Evolutionary conservation across 2,113 vertebrate genomes (phyloP).

Genomic region (Phalacrocorax carbo): DNA sequence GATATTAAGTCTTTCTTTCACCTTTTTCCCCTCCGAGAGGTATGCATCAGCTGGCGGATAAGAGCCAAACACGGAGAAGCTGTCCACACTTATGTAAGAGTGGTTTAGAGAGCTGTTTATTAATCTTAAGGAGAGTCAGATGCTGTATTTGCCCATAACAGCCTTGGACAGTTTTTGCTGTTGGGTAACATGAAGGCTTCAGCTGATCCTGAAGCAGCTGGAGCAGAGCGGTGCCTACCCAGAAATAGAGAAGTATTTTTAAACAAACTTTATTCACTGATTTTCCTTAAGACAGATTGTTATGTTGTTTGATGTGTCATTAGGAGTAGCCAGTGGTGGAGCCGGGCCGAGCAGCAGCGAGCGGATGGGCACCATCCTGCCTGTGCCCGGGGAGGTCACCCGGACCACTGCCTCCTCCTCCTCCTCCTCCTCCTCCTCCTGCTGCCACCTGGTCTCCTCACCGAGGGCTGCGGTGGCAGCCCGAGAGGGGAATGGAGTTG

Average conservation of each 20-base stretch:
- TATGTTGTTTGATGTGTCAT: conserved; percentile 7
- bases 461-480: fast-evolving
- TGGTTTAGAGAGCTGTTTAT: background rate
- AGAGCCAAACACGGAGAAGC: background rate
- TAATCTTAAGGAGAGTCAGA: background rate
- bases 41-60: fast-evolving
- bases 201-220: conserved; percentile 21
- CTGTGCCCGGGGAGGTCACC: background rate
- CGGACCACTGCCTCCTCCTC: background rate
- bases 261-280: conserved; percentile 32
- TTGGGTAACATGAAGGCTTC: background rate
- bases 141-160: background rate
- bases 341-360: background rate
- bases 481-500: background rate
- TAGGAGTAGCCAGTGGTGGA: background rate
- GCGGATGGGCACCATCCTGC: background rate
- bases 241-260: conserved; percentile 52
- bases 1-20: background rate
- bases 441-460: background rate
- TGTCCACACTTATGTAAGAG: background rate
- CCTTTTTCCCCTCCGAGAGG: background rate
- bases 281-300: conserved; percentile 16
- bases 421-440: background rate
- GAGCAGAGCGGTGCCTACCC: background rate
- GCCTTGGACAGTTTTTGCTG: background rate